Conservation (phyloP, 2,113 vertebrate species). For the Machaerirhynchus nigripectus region DNA sequence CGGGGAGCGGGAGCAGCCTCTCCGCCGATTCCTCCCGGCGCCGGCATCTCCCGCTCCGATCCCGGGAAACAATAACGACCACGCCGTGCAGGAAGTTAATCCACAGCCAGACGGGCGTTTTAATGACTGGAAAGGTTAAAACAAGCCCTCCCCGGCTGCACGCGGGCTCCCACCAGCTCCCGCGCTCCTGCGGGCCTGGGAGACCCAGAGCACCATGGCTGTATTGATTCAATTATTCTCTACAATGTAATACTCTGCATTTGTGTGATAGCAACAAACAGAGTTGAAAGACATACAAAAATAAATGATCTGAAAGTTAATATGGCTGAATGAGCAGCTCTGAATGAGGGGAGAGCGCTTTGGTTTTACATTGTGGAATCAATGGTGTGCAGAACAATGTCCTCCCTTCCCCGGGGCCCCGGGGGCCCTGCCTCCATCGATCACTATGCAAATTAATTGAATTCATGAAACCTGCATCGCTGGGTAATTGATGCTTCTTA, state of each 20-base stretch:
- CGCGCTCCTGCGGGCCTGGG: conserved; percentile 12
- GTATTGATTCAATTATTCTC: conserved; percentile 79
- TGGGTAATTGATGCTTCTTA: conserved; percentile 78
- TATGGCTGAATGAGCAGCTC: conserved; percentile 79
- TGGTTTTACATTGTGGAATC: conserved; percentile 75
- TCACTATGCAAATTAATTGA: conserved; percentile 79
- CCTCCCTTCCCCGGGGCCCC: conserved; percentile 67
- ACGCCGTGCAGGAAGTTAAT: not conserved
- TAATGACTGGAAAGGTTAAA: conserved; percentile 47
- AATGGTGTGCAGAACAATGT: conserved; percentile 75
- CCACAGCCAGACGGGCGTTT: not conserved
- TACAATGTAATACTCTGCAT: conserved; percentile 77
- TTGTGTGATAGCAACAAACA: conserved; percentile 80
- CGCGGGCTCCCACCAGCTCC: not conserved
- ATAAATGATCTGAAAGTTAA: conserved; percentile 82
- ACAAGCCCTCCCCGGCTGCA: not conserved
- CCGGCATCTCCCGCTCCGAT: not conserved
- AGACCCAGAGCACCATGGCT: conserved; percentile 58
- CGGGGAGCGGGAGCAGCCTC: not conserved
- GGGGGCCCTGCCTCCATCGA: conserved; percentile 67
- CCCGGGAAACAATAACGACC: not conserved
- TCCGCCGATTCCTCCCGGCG: rapidly evolving
- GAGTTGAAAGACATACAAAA: conserved; percentile 80
- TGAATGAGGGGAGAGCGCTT: conserved; percentile 70
- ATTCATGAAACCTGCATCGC: conserved; percentile 72